phyloP scores from a whole-genome alignment of 2,113 vertebrate species.

The Carassius carassius region DNA sequence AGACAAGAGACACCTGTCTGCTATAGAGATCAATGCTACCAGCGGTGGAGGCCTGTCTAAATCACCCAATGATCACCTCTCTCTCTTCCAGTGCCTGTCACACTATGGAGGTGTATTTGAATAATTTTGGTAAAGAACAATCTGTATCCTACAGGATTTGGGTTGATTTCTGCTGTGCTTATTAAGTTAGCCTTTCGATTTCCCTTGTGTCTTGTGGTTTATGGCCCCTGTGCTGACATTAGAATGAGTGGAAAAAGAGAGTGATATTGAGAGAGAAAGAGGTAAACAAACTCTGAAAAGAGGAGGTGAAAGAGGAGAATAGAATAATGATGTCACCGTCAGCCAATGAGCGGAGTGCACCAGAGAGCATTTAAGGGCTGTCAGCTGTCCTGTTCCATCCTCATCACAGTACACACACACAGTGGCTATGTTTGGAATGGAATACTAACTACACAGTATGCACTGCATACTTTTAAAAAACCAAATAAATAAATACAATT shows the following conservation, averaged over 20 bases:
- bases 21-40: constrained; percentile 46
- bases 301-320: constrained; percentile 61
- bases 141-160: neutral
- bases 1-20: constrained; percentile 61
- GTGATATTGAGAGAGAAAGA: constrained; percentile 46
- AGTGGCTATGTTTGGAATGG: constrained; percentile 23
- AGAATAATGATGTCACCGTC: constrained; percentile 78
- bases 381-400: constrained; percentile 75
- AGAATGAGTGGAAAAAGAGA: constrained; percentile 39
- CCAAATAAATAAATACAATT: neutral
- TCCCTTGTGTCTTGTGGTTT: constrained; percentile 45
- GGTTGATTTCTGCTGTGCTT: neutral
- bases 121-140: neutral
- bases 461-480: neutral
- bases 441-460: constrained; percentile 15
- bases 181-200: constrained; percentile 25
- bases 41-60: constrained; percentile 43
- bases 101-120: neutral
- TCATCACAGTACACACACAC: constrained; percentile 44
- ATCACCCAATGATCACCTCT: constrained; percentile 30
- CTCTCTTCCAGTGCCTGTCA: constrained; percentile 25
- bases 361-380: constrained; percentile 63
- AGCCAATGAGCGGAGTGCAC: constrained; percentile 70
- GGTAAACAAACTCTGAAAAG: constrained; percentile 58
- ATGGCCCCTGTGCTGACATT: constrained; percentile 20